Conservation (phyloP, 2,888 invertebrate species). For the Volucella bombylans region DNA sequence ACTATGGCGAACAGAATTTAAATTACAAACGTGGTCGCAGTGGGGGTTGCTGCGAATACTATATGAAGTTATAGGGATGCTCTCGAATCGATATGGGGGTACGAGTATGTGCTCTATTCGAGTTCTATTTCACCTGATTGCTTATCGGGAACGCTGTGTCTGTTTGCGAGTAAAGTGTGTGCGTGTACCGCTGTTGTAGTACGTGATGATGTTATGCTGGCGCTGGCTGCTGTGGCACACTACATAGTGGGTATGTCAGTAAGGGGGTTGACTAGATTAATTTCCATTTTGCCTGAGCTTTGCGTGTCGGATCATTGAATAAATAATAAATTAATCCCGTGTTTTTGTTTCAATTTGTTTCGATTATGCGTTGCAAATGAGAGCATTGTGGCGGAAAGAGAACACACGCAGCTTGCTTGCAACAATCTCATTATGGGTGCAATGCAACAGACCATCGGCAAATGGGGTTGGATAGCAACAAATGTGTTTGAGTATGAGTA, state of each 20-base stretch:
- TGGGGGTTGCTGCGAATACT: neutral
- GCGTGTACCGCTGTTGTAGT: conserved; percentile 6
- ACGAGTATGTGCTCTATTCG: conserved; percentile 45
- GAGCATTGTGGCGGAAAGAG: conserved; percentile 16
- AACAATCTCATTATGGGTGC: neutral
- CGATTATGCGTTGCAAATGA: conserved; percentile 67
- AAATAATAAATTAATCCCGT: conserved; percentile 72
- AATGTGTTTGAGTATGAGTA: conserved; percentile 2
- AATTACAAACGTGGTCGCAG: conserved; percentile 52
- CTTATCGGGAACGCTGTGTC: conserved; percentile 42
- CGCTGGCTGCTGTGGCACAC: neutral
- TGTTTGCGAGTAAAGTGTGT: conserved; percentile 5
- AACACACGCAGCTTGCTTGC: neutral
- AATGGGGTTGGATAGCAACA: conserved; percentile 21
- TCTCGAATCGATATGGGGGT: conserved; percentile 39
- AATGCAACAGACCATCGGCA: neutral
- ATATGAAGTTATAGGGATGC: conserved; percentile 4
- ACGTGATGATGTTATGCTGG: neutral
- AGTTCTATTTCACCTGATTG: conserved; percentile 69
- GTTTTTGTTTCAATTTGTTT: conserved; percentile 74
- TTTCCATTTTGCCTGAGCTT: conserved; percentile 73
- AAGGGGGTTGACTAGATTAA: conserved; percentile 67
- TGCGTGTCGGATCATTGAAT: conserved; percentile 73
- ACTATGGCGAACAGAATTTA: conserved; percentile 59
- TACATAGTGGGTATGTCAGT: neutral